These are phyloP conservation scores for Hydropsyche tenuis DNA, from an alignment of 1,140 invertebrate species.

Conservation along the genomic window DNA sequence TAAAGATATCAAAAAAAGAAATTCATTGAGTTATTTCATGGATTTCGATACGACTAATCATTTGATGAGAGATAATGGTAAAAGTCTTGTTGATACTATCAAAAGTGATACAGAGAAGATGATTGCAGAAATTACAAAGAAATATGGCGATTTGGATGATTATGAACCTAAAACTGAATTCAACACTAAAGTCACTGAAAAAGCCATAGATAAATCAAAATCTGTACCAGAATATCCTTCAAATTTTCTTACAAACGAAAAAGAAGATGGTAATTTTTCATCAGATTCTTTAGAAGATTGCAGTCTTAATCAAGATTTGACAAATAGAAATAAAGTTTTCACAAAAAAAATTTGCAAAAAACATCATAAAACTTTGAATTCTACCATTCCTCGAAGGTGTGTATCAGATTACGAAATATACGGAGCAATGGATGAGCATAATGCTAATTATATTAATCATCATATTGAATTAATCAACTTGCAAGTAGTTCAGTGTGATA, in stretches of 20 bases:
- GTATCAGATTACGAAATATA: constrained; percentile 82
- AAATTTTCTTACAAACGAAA: constrained; percentile 51
- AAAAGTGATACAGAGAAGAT: constrained; percentile 68
- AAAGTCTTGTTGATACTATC: constrained; percentile 67
- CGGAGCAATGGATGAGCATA: constrained; percentile 55
- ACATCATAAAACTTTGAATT: constrained; percentile 60
- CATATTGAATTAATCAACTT: constrained; percentile 4
- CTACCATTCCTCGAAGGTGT: constrained; percentile 66
- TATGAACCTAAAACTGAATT: constrained; percentile 54
- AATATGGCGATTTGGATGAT: constrained; percentile 67
- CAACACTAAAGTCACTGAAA: constrained; percentile 37
- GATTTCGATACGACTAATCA: constrained; percentile 62
- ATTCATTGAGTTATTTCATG: constrained; percentile 65
- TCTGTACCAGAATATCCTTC: constrained; percentile 56
- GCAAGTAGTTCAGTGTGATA: constrained; percentile 17
- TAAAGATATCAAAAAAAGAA: constrained; percentile 58
- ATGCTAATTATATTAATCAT: constrained; percentile 54
- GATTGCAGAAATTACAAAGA: constrained; percentile 68
- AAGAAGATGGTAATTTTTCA: constrained; percentile 73
- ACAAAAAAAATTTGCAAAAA: constrained; percentile 64
- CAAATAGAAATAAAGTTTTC: constrained; percentile 60
- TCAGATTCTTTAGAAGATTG: constrained; percentile 79
- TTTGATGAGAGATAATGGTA: constrained; percentile 63
- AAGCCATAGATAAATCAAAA: constrained; percentile 33
- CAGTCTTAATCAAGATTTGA: constrained; percentile 65